These are phyloP conservation scores for Calosoma granatense DNA, from an alignment of 1,140 invertebrate species.

Conservation along the genomic window DNA sequence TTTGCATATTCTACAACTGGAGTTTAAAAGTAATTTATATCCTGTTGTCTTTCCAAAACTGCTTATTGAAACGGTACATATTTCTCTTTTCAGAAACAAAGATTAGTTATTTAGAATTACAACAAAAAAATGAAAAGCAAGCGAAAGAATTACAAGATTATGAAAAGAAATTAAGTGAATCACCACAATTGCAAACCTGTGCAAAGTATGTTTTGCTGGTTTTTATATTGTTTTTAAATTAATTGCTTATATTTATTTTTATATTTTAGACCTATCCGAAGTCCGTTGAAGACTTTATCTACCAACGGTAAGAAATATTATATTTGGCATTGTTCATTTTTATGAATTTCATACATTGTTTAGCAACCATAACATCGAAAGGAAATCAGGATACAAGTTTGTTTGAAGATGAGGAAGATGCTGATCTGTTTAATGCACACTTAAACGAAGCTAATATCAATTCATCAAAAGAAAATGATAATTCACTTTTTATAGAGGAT, in stretches of 20 bases:
- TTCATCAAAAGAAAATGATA: conserved; percentile 10
- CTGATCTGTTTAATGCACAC: conserved; percentile 11
- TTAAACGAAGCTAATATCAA: conserved; percentile 14
- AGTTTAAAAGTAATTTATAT: conserved; percentile 1
- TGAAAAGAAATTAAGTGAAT: not conserved
- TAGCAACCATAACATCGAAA: no score
- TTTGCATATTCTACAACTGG: not conserved
- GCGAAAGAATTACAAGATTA: not conserved
- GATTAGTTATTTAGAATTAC: conserved; percentile 14
- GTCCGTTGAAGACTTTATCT: no score
- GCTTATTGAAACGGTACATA: conserved; percentile 14
- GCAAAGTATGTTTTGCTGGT: no score
- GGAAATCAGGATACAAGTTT: not conserved
- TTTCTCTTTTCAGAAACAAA: conserved; percentile 1
- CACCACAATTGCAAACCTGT: not conserved
- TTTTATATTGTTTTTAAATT: no score
- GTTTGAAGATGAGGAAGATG: not conserved
- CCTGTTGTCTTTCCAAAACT: conserved; percentile 22
- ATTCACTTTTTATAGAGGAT: conserved; percentile 12
- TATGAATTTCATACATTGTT: no score
- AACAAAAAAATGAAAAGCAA: conserved; percentile 16
- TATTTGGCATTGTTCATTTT: no score
- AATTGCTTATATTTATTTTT: no score
- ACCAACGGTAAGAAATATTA: no score
- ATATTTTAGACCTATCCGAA: no score